Base-by-base conservation (phyloP, 2,888 invertebrate genomes). In the Luperina testacea region DNA sequence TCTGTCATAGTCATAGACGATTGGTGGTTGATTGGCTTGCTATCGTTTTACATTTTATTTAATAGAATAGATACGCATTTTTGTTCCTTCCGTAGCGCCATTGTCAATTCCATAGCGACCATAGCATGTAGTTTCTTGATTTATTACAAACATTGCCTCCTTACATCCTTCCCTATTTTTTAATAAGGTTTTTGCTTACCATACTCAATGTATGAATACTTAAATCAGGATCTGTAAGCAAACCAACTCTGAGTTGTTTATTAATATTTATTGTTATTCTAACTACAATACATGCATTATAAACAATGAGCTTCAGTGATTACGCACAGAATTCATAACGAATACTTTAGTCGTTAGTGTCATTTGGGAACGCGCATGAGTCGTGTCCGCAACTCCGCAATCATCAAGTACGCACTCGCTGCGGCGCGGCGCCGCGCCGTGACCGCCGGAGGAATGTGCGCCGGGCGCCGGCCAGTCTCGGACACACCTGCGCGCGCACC, bases 391-490 rank as follows among this genome's bases (percentile, higher is more conserved):
- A 90, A 91, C 91, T 83, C 73, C 80, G 77, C 78, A 90, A 91
- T 91, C 88, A 89, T 91, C 90, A 92, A 92, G 92, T 92, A 92
- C 88, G 89, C 88, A 75, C 77, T 78, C 74, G 42, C 73, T 48
- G 80, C 87, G 81, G 85, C 88, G 89, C 86, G 78, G 93, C 53
- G 80, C 87, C 80, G 85, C 87, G 89, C 86, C 78, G 93, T 94
- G 95, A 97, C 97, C 97, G 96, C 93, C 94, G 92, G 91, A 92
- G 97, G 97, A 97, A 97, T 97, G 97, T 94, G 96, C 95, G 95
- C 94, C 96, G 97, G 97, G 89, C 97, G 97, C 97, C 97, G 97
- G 92, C 95, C 93, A 97, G 97, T 97, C 97, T 97, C 96, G 92
- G 95, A 95, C 97, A 97, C 97, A 97, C 97, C 97, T 97, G 97